Evolutionary conservation across 2,888 invertebrate genomes (phyloP).

Genomic region (Tipula unca): DNA sequence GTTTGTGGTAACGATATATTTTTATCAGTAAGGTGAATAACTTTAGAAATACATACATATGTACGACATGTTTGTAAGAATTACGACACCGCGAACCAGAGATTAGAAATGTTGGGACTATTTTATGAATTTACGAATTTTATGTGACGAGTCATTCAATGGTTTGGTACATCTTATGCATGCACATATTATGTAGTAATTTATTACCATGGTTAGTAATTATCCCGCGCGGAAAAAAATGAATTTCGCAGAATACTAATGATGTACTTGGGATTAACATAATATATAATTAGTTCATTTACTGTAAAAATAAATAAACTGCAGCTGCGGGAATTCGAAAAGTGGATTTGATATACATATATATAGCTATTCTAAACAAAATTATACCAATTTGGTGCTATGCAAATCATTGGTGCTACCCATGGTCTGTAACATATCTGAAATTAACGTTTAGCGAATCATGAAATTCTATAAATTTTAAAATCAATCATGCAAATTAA

Average conservation of each 20-base stretch:
- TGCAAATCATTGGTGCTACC: too few species aligned
- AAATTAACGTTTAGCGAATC: too few species aligned
- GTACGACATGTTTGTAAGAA: not conserved
- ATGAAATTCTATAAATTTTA: too few species aligned
- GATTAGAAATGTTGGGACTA: too few species aligned
- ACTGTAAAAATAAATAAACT: not conserved
- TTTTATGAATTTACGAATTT: not conserved
- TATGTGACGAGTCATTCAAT: not conserved
- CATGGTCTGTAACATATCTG: too few species aligned
- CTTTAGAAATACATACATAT: not conserved
- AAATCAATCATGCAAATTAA: too few species aligned
- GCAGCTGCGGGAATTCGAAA: not conserved
- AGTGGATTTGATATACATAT: too few species aligned
- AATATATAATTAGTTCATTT: too few species aligned
- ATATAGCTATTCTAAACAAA: too few species aligned
- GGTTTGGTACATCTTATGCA: too few species aligned
- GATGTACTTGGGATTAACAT: not conserved
- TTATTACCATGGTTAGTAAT: not conserved
- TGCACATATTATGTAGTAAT: not conserved
- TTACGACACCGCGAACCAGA: not conserved
- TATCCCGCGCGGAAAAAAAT: not conserved
- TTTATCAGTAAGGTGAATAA: not conserved
- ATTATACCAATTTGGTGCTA: too few species aligned
- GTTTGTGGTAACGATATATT: not conserved
- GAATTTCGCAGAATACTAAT: not conserved